Evolutionary conservation across 1,140 invertebrate species (phyloP), one percentile per base, ranked within the genome.

Genomic region (Diabrotica virgifera): DNA sequence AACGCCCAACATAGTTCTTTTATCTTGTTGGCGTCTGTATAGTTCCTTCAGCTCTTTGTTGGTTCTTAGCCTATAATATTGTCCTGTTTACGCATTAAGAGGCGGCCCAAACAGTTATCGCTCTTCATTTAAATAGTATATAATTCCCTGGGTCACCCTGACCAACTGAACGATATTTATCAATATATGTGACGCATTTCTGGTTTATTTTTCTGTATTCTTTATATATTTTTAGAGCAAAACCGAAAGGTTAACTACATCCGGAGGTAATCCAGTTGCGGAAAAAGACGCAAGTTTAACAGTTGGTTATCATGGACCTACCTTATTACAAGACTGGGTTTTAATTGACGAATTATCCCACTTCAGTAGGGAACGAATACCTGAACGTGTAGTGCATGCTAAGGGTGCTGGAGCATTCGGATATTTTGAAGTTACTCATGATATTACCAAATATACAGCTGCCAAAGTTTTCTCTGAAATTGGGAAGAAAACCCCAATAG

Each of bases 331-430:
- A 79, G 97, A 99, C 82, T 87, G 87, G 46, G 86, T 90, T 60
- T 92, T 92, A 72, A 77, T 97, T 13, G 97, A 99, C 82, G 94
- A 98, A 80, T 89, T 98, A 78, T 88, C 94, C 0, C 93, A 97
- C 72, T 99, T 99, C 79, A 89, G 91, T 77, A 85, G 96, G 46
- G 97, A 99, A 79, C 84, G 97, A 61, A 98, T 99, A 72, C 96
- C 97, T 0, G 97, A 99, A 80, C 85, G 97, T 75, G 96, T 98
- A 0, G 97, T 98, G 0, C 96, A 99, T 81, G 97, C 96, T 0
- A 98, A 98, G 82, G 97, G 96, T 73, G 94, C 92, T 61, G 96
- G 95, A 72, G 97, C 96, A 11, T 98, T 98, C 82, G 97, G 97
- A 3, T 96, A 96, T 76, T 97, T 98, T 79, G 95, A 98, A 79